These are phyloP conservation scores for Caenorhabditis virilis DNA, from an alignment of 2,888 invertebrate genomes.

Conservation along the genomic window DNA sequence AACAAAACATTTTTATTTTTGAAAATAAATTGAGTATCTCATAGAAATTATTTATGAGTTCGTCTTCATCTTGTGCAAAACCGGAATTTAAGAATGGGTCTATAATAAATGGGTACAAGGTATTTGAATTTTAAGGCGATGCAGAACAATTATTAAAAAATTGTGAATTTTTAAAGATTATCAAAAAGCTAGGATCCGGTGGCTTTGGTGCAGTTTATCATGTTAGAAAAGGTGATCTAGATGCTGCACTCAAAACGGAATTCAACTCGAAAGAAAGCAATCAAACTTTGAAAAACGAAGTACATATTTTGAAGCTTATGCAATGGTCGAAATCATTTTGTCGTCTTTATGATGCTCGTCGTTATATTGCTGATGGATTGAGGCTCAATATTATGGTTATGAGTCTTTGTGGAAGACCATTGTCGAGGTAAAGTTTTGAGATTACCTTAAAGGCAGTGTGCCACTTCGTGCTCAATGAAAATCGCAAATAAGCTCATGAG, in stretches of 20 bases:
- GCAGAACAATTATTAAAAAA: neutral
- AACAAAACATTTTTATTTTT: too few relatives aligned
- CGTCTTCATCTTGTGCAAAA: constrained; percentile 28
- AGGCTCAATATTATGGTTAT: constrained; percentile 56
- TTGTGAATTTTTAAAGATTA: constrained; percentile 13
- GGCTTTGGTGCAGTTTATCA: constrained; percentile 59
- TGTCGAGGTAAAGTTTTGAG: too few relatives aligned
- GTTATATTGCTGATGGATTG: constrained; percentile 5
- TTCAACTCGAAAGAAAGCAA: constrained; percentile 34
- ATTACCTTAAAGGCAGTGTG: too few relatives aligned
- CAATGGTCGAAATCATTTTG: constrained; percentile 51
- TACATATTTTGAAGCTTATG: constrained; percentile 45
- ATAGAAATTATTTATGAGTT: constrained; percentile 18
- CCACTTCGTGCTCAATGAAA: too few relatives aligned
- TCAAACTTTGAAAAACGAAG: constrained; percentile 42
- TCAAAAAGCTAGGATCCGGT: constrained; percentile 54
- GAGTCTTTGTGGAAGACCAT: constrained; percentile 50
- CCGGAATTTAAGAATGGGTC: constrained; percentile 22
- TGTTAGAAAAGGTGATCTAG: constrained; percentile 30
- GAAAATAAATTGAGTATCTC: neutral
- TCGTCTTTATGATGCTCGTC: constrained; percentile 41
- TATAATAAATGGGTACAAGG: constrained; percentile 4
- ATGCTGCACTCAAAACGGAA: constrained; percentile 56
- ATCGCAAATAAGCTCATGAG: too few relatives aligned
- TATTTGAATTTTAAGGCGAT: neutral